These are phyloP conservation scores for Dicyrtoma fusca DNA, from an alignment of 2,888 invertebrate species.

Conservation along the genomic window DNA sequence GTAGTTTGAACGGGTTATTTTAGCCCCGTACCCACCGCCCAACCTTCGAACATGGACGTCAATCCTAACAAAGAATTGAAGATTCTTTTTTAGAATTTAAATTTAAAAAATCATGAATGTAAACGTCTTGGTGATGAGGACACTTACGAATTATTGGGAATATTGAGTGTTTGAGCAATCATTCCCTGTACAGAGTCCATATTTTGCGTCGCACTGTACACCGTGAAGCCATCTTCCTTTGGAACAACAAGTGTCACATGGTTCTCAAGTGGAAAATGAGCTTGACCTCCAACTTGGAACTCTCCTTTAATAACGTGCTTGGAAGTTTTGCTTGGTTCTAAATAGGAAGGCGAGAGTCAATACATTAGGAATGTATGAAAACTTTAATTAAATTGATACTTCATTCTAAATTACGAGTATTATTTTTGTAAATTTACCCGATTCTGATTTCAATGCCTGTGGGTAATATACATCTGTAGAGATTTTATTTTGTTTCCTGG, in stretches of 20 bases:
- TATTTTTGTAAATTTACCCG: too few species aligned
- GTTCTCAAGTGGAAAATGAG: slow-evolving; percentile 77
- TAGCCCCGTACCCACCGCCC: slow-evolving; percentile 82
- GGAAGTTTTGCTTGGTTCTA: slow-evolving; percentile 13
- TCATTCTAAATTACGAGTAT: too few species aligned
- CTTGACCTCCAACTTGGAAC: slow-evolving; percentile 66
- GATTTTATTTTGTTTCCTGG: slow-evolving; percentile 38
- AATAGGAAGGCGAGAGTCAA: neutral
- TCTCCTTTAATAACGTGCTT: slow-evolving; percentile 64
- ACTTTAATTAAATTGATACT: too few species aligned
- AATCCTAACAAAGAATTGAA: slow-evolving; percentile 63
- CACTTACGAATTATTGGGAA: slow-evolving; percentile 16
- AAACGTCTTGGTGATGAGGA: neutral
- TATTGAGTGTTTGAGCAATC: slow-evolving; percentile 15
- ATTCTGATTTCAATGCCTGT: too few species aligned
- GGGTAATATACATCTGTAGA: too few species aligned
- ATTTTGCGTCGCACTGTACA: slow-evolving; percentile 61
- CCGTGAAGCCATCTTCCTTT: slow-evolving; percentile 69
- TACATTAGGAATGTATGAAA: neutral
- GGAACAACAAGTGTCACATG: slow-evolving; percentile 70
- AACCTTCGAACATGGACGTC: slow-evolving; percentile 72
- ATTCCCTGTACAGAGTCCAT: neutral
- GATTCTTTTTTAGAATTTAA: neutral
- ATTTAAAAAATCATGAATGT: too few species aligned
- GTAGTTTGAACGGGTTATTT: slow-evolving; percentile 68